Evolutionary conservation across 2,113 vertebrate species (phyloP).

Genomic region (Ailurus styani): DNA sequence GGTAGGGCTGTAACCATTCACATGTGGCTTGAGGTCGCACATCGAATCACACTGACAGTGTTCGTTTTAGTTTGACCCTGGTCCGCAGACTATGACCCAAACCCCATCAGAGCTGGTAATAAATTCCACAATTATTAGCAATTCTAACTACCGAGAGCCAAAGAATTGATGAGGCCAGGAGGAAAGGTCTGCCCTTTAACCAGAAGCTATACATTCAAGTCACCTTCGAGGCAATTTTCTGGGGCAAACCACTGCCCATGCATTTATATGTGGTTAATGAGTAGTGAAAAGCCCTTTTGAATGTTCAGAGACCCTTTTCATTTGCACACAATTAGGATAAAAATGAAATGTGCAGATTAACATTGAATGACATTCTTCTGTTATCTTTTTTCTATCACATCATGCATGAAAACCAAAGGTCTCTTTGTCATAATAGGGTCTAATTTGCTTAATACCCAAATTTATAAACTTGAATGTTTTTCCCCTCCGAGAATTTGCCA

Average conservation of each 20-base stretch:
- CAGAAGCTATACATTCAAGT: conserved; percentile 56
- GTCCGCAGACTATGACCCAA: not conserved
- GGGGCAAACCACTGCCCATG: not conserved
- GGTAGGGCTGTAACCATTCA: not conserved
- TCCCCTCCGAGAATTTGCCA: not conserved
- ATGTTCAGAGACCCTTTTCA: conserved; percentile 41
- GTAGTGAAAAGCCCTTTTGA: conserved; percentile 44
- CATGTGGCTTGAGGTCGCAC: not conserved
- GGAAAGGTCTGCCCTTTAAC: conserved; percentile 56
- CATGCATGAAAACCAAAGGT: conserved; percentile 56
- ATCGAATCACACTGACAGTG: not conserved
- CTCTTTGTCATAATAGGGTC: conserved; percentile 25
- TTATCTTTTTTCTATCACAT: conserved; percentile 38
- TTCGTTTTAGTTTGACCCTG: conserved; percentile 51
- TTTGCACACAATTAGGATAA: conserved; percentile 46
- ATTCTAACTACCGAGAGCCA: conserved; percentile 39
- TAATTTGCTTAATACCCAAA: conserved; percentile 32
- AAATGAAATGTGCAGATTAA: conserved; percentile 54
- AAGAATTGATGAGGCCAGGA: conserved; percentile 53
- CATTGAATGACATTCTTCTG: conserved; percentile 42
- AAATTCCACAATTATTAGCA: conserved; percentile 63
- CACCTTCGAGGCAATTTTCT: conserved; percentile 62
- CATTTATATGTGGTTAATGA: conserved; percentile 65
- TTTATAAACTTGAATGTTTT: conserved; percentile 15
- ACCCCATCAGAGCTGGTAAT: conserved; percentile 15